Percentiles rank a stretch among this genome's conserved stretches.
phyloP scores from a whole-genome alignment of 2,888 invertebrate species.

The Heterodera filipjevi region DNA sequence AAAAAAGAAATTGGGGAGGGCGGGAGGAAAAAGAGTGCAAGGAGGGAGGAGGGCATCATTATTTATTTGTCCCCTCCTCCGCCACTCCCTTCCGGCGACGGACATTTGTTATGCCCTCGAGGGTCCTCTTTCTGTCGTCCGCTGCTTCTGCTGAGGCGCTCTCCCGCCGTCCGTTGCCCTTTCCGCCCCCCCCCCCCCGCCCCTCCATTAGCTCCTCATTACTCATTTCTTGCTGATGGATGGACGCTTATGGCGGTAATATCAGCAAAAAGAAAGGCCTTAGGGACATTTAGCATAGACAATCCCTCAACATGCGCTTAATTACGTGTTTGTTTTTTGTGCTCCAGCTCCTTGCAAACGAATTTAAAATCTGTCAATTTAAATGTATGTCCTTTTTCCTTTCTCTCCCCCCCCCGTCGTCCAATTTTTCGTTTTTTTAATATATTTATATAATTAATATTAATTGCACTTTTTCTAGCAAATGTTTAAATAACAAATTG shows the following conservation, averaged over 20 bases:
- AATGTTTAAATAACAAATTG: background rate
- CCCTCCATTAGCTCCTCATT: slow-evolving; percentile 18
- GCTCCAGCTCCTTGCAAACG: no score
- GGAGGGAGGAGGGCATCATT: background rate
- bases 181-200: background rate
- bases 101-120: slow-evolving; percentile 10
- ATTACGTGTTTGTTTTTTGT: background rate
- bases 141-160: background rate
- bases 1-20: background rate
- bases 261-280: background rate
- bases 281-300: background rate
- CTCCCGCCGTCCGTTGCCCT: background rate
- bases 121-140: background rate
- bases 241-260: slow-evolving; percentile 1
- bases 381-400: no score
- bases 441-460: no score
- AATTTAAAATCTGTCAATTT: no score
- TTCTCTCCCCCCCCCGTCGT: no score
- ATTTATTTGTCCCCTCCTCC: background rate
- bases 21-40: no score
- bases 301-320: background rate
- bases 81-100: background rate
- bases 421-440: no score
- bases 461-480: background rate
- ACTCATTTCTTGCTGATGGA: slow-evolving; percentile 21